Percentiles rank a stretch among this genome's conserved stretches.
Conservation (phyloP, 2,113 vertebrate genomes). For the Paramisgurnus dabryanus region DNA sequence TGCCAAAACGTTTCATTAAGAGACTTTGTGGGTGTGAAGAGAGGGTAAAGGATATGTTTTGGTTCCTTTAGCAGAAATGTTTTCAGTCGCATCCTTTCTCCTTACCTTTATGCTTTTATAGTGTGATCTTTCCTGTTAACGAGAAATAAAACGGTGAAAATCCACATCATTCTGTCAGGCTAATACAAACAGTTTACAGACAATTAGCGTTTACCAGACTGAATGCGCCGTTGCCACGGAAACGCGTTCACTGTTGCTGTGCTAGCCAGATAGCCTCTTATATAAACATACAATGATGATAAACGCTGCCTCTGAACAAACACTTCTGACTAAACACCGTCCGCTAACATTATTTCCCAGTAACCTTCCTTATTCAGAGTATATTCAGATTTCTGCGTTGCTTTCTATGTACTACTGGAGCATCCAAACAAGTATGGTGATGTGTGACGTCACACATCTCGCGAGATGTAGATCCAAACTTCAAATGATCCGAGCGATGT, state of each 20-base stretch:
- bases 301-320: too few relatives aligned
- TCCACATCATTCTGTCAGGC: not conserved
- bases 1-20: not conserved
- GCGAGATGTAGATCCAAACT: not conserved
- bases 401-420: not conserved
- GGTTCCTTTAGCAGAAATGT: constrained; percentile 91
- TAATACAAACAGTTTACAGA: too few relatives aligned
- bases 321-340: not conserved
- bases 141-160: not conserved
- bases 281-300: not conserved
- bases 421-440: not conserved
- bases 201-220: not conserved
- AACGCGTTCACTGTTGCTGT: constrained; percentile 17
- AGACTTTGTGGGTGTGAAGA: not conserved
- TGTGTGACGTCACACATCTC: not conserved
- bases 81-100: constrained; percentile 86
- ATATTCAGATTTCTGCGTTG: not conserved
- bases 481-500: not conserved
- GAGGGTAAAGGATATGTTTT: constrained; percentile 94
- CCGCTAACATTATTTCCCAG: not conserved
- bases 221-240: constrained; percentile 53
- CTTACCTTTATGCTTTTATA: not conserved
- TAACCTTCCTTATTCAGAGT: too few relatives aligned
- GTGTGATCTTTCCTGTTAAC: not conserved
- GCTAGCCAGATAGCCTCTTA: not conserved